Conservation (phyloP, 2,113 vertebrate genomes). For the Empidonax alnorum region DNA sequence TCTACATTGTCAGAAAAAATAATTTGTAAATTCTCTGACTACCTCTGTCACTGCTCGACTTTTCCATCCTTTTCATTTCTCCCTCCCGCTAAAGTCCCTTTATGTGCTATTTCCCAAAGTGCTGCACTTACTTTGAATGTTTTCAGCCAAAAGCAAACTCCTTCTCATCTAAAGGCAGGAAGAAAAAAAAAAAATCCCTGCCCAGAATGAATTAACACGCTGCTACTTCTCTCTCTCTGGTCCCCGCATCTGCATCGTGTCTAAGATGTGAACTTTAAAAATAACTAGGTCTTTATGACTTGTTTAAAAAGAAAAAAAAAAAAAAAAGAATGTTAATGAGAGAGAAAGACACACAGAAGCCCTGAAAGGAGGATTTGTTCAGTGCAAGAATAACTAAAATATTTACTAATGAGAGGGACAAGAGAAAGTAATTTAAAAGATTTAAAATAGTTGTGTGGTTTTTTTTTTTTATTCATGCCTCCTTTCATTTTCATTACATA, state of each 20-base stretch:
- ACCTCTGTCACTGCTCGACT: slow-evolving; percentile 29
- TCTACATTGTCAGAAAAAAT: slow-evolving; percentile 55
- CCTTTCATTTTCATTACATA: slow-evolving; percentile 68
- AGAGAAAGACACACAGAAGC: slow-evolving; percentile 5
- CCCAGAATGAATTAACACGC: background rate
- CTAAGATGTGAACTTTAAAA: background rate
- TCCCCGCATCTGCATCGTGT: background rate
- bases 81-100: background rate
- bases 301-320: slow-evolving; percentile 31
- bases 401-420: slow-evolving; percentile 72
- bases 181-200: background rate
- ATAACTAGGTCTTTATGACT: slow-evolving; percentile 5
- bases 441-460: slow-evolving; percentile 62
- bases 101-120: slow-evolving; percentile 45
- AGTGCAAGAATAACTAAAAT: slow-evolving; percentile 49
- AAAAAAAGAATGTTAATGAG: slow-evolving; percentile 49
- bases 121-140: slow-evolving; percentile 15
- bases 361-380: slow-evolving; percentile 37
- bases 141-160: slow-evolving; percentile 37
- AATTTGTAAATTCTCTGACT: slow-evolving; percentile 70
- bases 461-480: slow-evolving; percentile 26
- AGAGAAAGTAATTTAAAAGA: slow-evolving; percentile 70
- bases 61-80: slow-evolving; percentile 50
- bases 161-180: slow-evolving; percentile 10
- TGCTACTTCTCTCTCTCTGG: background rate